A percentile compares a stretch with the other conserved stretches of the same genome.
These are phyloP conservation scores for Stegostoma tigrinum DNA, from an alignment of 2,113 vertebrate genomes.

Conservation along the genomic window DNA sequence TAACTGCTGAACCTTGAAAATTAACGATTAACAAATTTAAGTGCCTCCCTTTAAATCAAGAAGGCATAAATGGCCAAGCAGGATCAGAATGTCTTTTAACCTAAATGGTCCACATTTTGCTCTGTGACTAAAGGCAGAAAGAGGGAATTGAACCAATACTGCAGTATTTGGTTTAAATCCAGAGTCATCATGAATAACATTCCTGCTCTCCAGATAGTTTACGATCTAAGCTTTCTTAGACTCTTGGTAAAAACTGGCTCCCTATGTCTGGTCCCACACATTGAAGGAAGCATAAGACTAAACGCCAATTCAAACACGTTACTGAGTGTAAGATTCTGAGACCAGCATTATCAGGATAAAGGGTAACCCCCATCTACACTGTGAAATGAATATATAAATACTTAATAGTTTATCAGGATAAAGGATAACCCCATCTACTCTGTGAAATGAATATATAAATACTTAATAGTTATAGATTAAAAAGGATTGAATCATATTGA, in stretches of 20 bases:
- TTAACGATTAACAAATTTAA: neutral
- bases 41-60: neutral
- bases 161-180: neutral
- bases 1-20: neutral
- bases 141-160: neutral
- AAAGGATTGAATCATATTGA: slow-evolving; percentile 21
- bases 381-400: slow-evolving; percentile 3
- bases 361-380: neutral
- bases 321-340: neutral
- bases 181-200: slow-evolving; percentile 5
- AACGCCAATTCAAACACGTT: neutral
- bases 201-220: neutral
- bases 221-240: neutral
- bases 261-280: neutral
- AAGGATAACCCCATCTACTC: neutral
- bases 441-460: neutral
- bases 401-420: neutral
- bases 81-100: neutral
- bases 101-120: neutral
- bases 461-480: neutral
- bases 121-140: neutral
- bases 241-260: neutral
- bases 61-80: neutral
- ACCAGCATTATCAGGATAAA: slow-evolving; percentile 13
- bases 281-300: neutral